Conservation (phyloP, 2,113 vertebrate genomes). For the Corythornis vintsioides region DNA sequence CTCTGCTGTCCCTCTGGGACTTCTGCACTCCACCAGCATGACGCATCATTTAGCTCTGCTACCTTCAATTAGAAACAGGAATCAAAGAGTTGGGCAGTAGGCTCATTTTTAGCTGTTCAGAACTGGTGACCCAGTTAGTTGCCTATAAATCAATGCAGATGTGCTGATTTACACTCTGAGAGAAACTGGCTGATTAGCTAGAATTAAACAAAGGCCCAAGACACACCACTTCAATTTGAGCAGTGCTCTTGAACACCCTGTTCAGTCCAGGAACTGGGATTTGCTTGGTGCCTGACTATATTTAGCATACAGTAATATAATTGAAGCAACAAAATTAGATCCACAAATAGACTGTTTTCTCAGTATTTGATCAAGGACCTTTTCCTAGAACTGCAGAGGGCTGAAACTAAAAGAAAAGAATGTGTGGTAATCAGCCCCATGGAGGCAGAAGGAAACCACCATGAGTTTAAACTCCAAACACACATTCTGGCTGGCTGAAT, state of each 20-base stretch:
- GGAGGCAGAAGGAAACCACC: slow-evolving; percentile 39
- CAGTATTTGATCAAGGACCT: slow-evolving; percentile 60
- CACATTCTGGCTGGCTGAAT: not conserved
- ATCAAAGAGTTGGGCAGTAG: not conserved
- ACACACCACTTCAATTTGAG: slow-evolving; percentile 13
- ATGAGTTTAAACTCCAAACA: slow-evolving; percentile 27
- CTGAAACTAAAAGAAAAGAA: slow-evolving; percentile 70
- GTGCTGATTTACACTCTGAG: slow-evolving; percentile 15
- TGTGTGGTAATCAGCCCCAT: slow-evolving; percentile 53
- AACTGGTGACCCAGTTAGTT: not conserved
- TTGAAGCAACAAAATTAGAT: slow-evolving; percentile 59
- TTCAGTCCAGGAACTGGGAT: slow-evolving; percentile 39
- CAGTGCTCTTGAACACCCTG: slow-evolving; percentile 41
- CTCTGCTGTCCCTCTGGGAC: not conserved
- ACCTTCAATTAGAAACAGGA: not conserved
- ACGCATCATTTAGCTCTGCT: not conserved
- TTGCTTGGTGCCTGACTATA: slow-evolving; percentile 56
- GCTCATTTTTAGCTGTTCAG: slow-evolving; percentile 5
- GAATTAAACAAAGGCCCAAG: slow-evolving; percentile 32
- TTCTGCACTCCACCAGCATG: not conserved
- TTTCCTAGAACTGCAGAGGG: slow-evolving; percentile 65
- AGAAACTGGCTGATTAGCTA: slow-evolving; percentile 28
- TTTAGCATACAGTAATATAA: slow-evolving; percentile 70
- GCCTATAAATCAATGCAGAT: slow-evolving; percentile 42
- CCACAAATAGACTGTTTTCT: slow-evolving; percentile 61